Conservation (phyloP, 30 jellyfish, hydroid and myxozoan genomes). For the Aurelia coerulea region DNA sequence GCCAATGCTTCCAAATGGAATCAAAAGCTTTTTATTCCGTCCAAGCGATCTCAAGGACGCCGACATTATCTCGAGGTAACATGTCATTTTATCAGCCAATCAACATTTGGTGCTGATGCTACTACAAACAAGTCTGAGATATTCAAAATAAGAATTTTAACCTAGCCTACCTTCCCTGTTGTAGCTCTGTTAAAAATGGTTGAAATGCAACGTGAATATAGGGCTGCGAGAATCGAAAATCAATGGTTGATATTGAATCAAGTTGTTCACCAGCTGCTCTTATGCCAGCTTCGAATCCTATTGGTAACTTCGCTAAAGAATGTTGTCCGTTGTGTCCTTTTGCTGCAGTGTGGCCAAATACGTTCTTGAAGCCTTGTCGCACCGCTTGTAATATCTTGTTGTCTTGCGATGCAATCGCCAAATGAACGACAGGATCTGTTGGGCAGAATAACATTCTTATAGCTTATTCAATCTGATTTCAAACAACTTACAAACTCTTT, state of each 20-base stretch:
- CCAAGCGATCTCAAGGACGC: too few species aligned
- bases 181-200: conserved; percentile 64
- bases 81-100: too few species aligned
- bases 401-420: conserved; percentile 78
- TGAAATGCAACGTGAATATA: conserved; percentile 61
- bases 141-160: too few species aligned
- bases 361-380: conserved; percentile 80
- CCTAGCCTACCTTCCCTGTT: conserved; percentile 54
- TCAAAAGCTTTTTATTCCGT: too few species aligned
- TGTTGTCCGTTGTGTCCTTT: conserved; percentile 61
- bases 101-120: too few species aligned
- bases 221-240: conserved; percentile 65
- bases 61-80: too few species aligned
- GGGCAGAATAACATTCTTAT: neutral
- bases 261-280: conserved; percentile 62
- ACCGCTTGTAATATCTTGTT: conserved; percentile 61
- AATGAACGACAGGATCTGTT: conserved; percentile 73
- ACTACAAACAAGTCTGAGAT: too few species aligned
- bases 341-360: conserved; percentile 79
- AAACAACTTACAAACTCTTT: too few species aligned
- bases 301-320: conserved; percentile 61
- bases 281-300: conserved; percentile 78
- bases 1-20: too few species aligned
- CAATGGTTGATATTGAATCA: conserved; percentile 34
- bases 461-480: too few species aligned